Evolutionary conservation across 1,140 invertebrate genomes (phyloP).

Genomic region (Habropoda laboriosa): DNA sequence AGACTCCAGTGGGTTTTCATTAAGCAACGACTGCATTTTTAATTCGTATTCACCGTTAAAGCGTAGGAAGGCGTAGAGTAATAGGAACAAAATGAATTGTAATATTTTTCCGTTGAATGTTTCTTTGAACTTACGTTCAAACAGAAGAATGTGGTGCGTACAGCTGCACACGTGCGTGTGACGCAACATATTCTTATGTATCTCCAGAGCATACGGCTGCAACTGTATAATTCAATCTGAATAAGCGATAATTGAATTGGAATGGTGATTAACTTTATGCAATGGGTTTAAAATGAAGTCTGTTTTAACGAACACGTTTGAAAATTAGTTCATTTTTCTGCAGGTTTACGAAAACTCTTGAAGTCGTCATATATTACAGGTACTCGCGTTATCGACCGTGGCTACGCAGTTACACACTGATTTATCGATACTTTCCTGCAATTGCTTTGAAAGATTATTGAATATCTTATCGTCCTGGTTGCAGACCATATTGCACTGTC

Average conservation of each 20-base stretch:
- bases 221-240: not conserved
- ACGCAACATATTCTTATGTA: slow-evolving; percentile 10
- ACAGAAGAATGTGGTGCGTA: not conserved
- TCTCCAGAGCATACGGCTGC: not conserved
- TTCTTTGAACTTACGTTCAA: not conserved
- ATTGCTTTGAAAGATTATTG: slow-evolving; percentile 4
- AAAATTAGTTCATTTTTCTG: not conserved
- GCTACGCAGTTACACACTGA: not conserved
- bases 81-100: not conserved
- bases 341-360: not conserved
- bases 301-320: not conserved
- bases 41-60: not conserved
- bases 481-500: no score
- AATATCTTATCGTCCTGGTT: slow-evolving; percentile 15
- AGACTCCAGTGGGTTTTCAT: not conserved
- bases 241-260: not conserved
- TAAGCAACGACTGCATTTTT: not conserved
- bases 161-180: slow-evolving; percentile 15
- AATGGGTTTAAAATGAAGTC: not conserved
- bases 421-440: not conserved
- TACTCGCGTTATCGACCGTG: slow-evolving; percentile 1
- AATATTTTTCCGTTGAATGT: not conserved
- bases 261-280: not conserved
- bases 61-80: not conserved
- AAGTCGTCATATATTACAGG: not conserved